Evolutionary conservation across 2,888 invertebrate species (phyloP), one percentile per base, ranked within the genome.

Genomic region (Tromatobia lineatoria): DNA sequence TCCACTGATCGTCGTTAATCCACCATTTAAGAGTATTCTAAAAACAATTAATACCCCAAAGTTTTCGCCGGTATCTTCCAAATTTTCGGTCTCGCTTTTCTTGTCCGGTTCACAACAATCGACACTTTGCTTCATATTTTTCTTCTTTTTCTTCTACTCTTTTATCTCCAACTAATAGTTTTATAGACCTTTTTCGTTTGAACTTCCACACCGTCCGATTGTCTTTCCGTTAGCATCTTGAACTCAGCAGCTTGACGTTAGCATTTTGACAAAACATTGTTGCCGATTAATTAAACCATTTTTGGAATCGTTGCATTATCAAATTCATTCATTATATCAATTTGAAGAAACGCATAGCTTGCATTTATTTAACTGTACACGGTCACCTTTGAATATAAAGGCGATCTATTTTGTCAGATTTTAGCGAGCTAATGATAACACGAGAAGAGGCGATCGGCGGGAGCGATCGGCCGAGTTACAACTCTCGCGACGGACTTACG

Each of bases 91-190:
- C 67, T 59, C 73, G 66, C 59, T 50, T 20, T 3, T 15, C 20
- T 42, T 23, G 42, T 69, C 59, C 45, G 69, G 25, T 52, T 11
- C 74, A 23, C 11, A 45, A n/a, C 38, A 74, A 61, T 78, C 73
- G 59, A 69, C 82, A 11, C 69, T 78, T 34, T 69, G 82, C 52
- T 78, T 82, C 82, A 82, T 82, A 10, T 45, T 47, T 25, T 18
- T 50, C 50, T 47, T 15, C 15, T 47, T 15, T 47, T 47, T 47
- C n/a, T 3, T 47, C 15, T 15, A n/a, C 50, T 18, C 18, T 7
- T n/a, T 50, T 50, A 50, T 50, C 1, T 18, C 15, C 7, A 50
- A 7, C 18, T 6, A 18, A 50, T 18, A 18, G 3, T 2, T n/a
- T 47, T 47, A n/a, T 45, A 15, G 15, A 0, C 15, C 15, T 15